Base-by-base conservation (phyloP, 2,113 vertebrate genomes). In the Galeopterus variegatus region DNA sequence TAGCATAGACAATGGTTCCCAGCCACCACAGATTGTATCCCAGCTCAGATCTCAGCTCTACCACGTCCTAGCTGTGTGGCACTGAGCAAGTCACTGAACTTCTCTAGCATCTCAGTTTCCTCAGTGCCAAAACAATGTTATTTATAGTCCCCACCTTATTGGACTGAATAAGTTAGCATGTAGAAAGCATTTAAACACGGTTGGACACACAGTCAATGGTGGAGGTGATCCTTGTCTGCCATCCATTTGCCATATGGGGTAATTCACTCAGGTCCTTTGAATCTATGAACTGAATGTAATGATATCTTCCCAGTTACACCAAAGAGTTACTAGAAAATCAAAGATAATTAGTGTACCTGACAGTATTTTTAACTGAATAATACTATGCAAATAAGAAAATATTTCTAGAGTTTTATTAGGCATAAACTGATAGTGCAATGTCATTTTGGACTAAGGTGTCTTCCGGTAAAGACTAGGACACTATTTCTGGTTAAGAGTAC, bases 381-480 rank as follows among this genome's bases (percentile, higher is more conserved):
- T 48, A n/a, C 6, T 79, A 94, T 52, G 52, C 67, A 91, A 92
- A 90, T 64, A 64, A 82, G 82, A 50, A 67, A 93, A 62, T 76
- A 54, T 81, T 69, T 31, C 73, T 82, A 36, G 33, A 62, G 67
- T 3, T 76, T 45, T 69, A 52, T 52, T 70, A 45, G 76, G 15
- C 64, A 62, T 56, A 60, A 79, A 76, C 10, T 89, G 45, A 56
- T 67, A 90, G 45, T 15, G 18, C 56, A 45, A 84, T 31, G 64
- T 92, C 70, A 87, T 67, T 89, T 95, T 67, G 65, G 15, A 67
- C 50, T 5, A 58, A 9, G 36, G 92, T 82, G 4, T 64, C 93
- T 95, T 96, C 64, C 65, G 58, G 58, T 52, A 36, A 84, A 87
- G 36, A 82, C 6, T 21, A 28, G 21, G n/a, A 48, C 12, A 54